Base-by-base conservation (phyloP, 37 sponge, comb jelly and placozoan genomes). In the Petrosia ficiformis region DNA sequence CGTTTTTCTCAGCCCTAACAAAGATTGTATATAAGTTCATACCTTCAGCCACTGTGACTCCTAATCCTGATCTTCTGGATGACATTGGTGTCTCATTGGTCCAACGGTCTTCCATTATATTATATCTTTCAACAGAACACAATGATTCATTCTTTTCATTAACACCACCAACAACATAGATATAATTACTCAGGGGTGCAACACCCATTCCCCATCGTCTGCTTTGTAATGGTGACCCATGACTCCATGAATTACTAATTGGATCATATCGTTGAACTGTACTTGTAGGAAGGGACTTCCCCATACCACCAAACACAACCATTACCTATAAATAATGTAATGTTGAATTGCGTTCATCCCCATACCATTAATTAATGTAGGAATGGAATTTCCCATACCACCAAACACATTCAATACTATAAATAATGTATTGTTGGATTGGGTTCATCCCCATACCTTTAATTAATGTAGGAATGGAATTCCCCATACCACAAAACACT, bases 121-220 rank as follows among this genome's bases (percentile, higher is more conserved):
- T 74, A 42, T 83, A 92, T 4, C 69, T 24, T 43, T 84, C 89
- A 21, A 88, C 89, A 26, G 76, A 69, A 77, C 59, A 59, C 59
- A 92, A 73, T n/a, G n/a, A n/a, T 6, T 86, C 67, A 22, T 76
- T 69, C 25, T 84, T 76, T 24, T 73, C 84, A 63, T 88, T 86
- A 29, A 72, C 77, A 26, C 93, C 93, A 21, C 93, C 93, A 8
- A 90, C 85, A 1, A 87, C 35, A 36, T 84, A 88, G 25, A 92
- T 74, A 35, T 37, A 81, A 3, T 79, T 65, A 37, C 60, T 31
- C 65, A 83, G 37, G 39, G 72, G 57, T 31, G 70, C 80, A 25
- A 64, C 67, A 22, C 82, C 90, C 4, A 82, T 64, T 5, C 90
- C 86, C 82, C 86, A 80, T 16, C 90, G 77, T 29, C 77, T 63